Percentiles rank a stretch among this genome's conserved stretches.
These are phyloP conservation scores for Micronycteris hirsuta DNA, from an alignment of 2,113 vertebrate genomes.

Conservation along the genomic window DNA sequence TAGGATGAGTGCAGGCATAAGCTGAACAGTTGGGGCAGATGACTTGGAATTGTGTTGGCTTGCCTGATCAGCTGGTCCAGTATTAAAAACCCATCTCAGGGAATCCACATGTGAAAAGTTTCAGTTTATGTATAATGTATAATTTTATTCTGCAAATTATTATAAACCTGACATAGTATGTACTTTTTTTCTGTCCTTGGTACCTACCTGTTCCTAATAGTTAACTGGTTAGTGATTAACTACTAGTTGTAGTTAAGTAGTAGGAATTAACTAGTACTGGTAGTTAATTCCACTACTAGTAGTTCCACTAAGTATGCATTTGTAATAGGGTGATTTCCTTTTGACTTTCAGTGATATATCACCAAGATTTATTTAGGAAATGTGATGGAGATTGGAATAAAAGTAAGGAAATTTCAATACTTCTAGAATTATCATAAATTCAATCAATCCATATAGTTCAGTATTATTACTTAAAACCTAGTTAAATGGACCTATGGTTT, in stretches of 20 bases:
- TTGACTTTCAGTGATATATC: background rate
- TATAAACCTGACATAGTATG: background rate
- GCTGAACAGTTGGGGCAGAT: background rate
- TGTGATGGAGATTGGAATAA: background rate
- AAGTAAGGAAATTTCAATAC: background rate
- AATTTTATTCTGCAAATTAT: background rate
- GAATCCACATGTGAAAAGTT: background rate
- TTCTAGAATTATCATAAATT: slow-evolving; percentile 24
- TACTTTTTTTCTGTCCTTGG: background rate
- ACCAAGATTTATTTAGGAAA: background rate
- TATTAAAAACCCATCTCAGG: background rate
- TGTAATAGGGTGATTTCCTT: background rate
- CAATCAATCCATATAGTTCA: background rate
- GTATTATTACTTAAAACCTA: background rate
- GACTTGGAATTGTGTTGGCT: background rate
- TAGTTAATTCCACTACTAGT: background rate
- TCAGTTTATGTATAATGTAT: background rate
- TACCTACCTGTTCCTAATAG: background rate
- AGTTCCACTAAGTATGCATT: background rate
- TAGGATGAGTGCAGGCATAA: background rate
- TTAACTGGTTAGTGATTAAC: background rate
- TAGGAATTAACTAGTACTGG: too few relatives aligned
- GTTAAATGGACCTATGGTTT: background rate
- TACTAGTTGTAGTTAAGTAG: too few relatives aligned
- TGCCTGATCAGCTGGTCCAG: background rate